A percentile compares a stretch with the other conserved stretches of the same genome.
Conservation (phyloP, 2,113 vertebrate genomes). For the Saguinus imperator region DNA sequence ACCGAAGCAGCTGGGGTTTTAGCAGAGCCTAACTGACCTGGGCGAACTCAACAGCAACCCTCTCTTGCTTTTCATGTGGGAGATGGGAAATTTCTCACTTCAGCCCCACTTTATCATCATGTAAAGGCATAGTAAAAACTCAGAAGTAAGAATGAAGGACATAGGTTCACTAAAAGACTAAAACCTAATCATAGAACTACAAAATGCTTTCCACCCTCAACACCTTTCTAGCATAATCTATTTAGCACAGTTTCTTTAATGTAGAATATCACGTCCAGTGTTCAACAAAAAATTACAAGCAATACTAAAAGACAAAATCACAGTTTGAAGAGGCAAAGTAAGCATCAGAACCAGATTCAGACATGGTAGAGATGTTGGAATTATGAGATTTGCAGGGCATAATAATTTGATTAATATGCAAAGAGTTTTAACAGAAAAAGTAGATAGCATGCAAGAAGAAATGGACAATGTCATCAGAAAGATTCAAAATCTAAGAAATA, state of each 20-base stretch:
- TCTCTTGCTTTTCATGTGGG: not conserved
- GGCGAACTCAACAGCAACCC: not conserved
- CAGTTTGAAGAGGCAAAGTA: not conserved
- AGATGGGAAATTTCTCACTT: not conserved
- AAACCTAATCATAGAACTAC: not conserved
- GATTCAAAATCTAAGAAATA: not conserved
- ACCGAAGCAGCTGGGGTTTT: not conserved
- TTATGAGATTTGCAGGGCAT: not conserved
- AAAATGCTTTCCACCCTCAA: not conserved
- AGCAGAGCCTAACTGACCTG: not conserved
- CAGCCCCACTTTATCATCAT: not conserved
- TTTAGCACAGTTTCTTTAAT: not conserved
- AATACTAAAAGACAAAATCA: not conserved
- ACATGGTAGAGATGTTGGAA: not conserved
- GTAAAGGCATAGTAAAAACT: not conserved
- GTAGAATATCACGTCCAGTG: not conserved
- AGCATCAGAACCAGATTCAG: not conserved
- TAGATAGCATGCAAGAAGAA: not conserved
- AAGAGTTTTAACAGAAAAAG: not conserved
- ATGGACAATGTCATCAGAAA: not conserved
- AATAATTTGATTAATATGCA: not conserved
- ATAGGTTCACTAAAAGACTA: not conserved
- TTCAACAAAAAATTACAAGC: not conserved
- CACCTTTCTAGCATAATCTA: not conserved
- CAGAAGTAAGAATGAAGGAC: not conserved